These are phyloP conservation scores for Podabrus alpinus DNA, from an alignment of 2,888 invertebrate genomes.

Conservation along the genomic window DNA sequence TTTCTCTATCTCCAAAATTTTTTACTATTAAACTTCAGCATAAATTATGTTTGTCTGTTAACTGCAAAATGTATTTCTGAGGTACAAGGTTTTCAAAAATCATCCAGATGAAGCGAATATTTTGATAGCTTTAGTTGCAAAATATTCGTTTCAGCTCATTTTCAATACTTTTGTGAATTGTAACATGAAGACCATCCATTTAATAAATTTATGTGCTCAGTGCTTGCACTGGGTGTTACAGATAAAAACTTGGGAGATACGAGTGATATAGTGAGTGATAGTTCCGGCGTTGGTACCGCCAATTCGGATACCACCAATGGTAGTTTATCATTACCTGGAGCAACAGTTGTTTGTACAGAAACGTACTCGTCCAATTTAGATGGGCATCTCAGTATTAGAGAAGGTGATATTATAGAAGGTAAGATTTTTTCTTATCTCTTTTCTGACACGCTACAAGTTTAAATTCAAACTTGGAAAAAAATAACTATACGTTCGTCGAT, in stretches of 20 bases:
- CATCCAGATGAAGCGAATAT: neutral
- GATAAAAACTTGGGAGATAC: conserved; percentile 90
- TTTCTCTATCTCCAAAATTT: neutral
- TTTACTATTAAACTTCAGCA: neutral
- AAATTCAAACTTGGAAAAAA: too few relatives aligned
- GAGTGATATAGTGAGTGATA: conserved; percentile 90
- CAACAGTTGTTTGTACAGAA: conserved; percentile 85
- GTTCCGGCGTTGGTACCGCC: conserved; percentile 88
- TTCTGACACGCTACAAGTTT: too few relatives aligned
- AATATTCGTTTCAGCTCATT: neutral
- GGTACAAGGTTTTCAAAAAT: neutral
- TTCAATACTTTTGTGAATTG: neutral
- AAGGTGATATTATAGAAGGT: conserved; percentile 93
- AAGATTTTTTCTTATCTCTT: conserved; percentile 34
- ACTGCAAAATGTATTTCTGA: neutral
- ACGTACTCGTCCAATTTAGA: conserved; percentile 73
- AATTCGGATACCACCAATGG: conserved; percentile 83
- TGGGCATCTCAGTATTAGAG: conserved; percentile 80
- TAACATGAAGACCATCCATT: neutral
- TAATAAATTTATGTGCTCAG: conserved; percentile 39
- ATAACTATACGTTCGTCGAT: too few relatives aligned
- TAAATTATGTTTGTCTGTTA: neutral
- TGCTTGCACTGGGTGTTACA: conserved; percentile 61
- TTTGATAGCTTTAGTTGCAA: neutral
- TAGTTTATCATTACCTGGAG: conserved; percentile 77